Conservation (phyloP, 2,797 vertebrate species). For the Dipus sagitta region DNA sequence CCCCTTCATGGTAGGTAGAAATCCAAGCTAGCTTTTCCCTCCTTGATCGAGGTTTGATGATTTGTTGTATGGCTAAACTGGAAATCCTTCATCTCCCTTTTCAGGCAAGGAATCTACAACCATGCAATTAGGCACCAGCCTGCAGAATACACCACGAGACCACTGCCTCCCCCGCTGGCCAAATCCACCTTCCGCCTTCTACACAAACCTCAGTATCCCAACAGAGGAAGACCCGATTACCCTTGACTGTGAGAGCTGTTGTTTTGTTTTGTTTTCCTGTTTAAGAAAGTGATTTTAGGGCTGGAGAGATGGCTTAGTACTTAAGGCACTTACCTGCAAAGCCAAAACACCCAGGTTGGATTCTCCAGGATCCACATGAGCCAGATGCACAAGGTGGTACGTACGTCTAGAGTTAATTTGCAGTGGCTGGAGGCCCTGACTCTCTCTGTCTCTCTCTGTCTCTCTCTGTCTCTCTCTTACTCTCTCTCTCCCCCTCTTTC, state of each 20-base stretch:
- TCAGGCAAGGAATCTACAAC: neutral
- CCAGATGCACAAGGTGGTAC: no score
- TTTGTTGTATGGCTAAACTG: constrained; percentile 5
- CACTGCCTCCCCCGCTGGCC: neutral
- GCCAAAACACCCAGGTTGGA: no score
- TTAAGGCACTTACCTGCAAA: no score
- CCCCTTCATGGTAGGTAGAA: neutral
- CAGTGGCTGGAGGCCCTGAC: no score
- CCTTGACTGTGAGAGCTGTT: neutral
- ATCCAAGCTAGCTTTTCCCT: neutral
- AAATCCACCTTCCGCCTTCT: neutral
- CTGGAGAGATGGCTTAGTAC: no score
- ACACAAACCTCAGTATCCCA: neutral
- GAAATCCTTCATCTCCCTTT: constrained; percentile 9
- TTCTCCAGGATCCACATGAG: no score
- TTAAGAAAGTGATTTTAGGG: neutral
- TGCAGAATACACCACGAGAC: neutral
- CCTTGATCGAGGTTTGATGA: neutral
- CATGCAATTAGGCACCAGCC: neutral
- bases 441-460: no score
- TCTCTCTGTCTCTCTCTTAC: neutral
- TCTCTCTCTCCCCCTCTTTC: neutral
- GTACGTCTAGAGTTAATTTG: no score
- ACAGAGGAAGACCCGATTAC: neutral
- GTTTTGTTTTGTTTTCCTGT: constrained; percentile 34